Conservation (phyloP, 2,113 vertebrate species). For the Mastomys coucha region DNA sequence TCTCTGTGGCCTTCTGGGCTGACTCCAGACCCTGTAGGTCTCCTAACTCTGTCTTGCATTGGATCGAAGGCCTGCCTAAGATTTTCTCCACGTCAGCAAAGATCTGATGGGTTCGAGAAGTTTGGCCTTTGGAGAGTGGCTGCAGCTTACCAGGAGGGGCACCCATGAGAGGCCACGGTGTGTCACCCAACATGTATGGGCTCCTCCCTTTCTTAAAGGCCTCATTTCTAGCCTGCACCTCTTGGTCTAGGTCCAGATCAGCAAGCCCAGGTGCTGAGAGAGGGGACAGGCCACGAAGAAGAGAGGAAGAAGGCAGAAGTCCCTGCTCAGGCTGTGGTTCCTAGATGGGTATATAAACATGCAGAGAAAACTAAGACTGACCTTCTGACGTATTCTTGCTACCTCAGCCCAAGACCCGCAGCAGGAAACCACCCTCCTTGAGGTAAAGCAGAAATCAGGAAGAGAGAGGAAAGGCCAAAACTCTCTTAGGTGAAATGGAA, state of each 20-base stretch:
- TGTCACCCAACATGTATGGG: background rate
- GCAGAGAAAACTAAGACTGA: constrained; percentile 62
- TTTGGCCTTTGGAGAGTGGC: constrained; percentile 68
- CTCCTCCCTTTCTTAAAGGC: constrained; percentile 67
- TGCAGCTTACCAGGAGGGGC: constrained; percentile 63
- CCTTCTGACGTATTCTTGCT: background rate
- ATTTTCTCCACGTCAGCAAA: constrained; percentile 69
- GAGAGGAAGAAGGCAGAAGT: constrained; percentile 72
- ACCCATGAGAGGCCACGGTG: constrained; percentile 6
- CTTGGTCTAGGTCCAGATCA: constrained; percentile 75
- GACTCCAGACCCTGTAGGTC: constrained; percentile 25
- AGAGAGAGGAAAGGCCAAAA: background rate
- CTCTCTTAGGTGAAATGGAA: background rate
- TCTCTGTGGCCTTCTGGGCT: background rate
- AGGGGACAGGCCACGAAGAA: constrained; percentile 58
- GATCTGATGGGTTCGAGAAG: constrained; percentile 62
- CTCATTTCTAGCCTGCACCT: constrained; percentile 72
- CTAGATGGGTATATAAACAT: constrained; percentile 78
- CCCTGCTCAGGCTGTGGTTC: constrained; percentile 80
- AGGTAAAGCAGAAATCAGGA: constrained; percentile 35
- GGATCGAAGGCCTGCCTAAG: constrained; percentile 64
- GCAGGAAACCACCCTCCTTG: constrained; percentile 57
- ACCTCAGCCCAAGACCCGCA: constrained; percentile 23
- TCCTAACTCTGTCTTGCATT: constrained; percentile 44
- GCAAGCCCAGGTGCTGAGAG: constrained; percentile 48